Percentiles rank a stretch among this genome's conserved stretches.
Conservation (phyloP, 2,113 vertebrate species). For the Trochalopteron elliotii region DNA sequence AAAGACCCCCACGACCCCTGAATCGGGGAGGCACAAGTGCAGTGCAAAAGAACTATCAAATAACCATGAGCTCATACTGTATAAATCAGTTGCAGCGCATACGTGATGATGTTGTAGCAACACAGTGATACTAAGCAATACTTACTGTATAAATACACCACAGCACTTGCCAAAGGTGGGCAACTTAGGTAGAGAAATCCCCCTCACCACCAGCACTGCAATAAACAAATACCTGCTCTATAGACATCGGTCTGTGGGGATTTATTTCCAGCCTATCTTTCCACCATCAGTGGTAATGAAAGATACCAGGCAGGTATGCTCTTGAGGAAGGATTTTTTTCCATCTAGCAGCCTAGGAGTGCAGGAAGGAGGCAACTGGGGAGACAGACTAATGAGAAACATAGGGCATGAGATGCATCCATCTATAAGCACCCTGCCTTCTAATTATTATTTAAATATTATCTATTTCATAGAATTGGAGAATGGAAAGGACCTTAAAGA, state of each 20-base stretch:
- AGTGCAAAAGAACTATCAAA: not conserved
- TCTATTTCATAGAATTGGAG: not conserved
- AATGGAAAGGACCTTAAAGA: not conserved
- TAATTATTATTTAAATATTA: not conserved
- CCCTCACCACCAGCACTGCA: not conserved
- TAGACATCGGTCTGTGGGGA: rapidly evolving
- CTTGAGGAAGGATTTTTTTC: not conserved
- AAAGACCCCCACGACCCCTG: rapidly evolving
- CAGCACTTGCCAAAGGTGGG: not conserved
- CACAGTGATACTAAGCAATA: not conserved
- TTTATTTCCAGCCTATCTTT: not conserved
- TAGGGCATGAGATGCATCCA: rapidly evolving
- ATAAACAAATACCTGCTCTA: not conserved
- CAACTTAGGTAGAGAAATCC: not conserved
- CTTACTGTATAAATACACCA: not conserved
- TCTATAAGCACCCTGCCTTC: rapidly evolving
- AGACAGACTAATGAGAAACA: not conserved
- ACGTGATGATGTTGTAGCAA: too few relatives aligned
- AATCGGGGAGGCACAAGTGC: rapidly evolving
- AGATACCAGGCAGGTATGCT: rapidly evolving
- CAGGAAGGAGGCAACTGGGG: rapidly evolving
- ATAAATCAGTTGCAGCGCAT: rapidly evolving
- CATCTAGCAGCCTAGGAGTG: not conserved
- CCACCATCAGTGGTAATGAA: not conserved
- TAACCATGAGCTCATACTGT: too few relatives aligned